Percentiles rank a stretch among this genome's conserved stretches.
Evolutionary conservation across 2,888 invertebrate species (phyloP).

Genomic region (Amiota communis): DNA sequence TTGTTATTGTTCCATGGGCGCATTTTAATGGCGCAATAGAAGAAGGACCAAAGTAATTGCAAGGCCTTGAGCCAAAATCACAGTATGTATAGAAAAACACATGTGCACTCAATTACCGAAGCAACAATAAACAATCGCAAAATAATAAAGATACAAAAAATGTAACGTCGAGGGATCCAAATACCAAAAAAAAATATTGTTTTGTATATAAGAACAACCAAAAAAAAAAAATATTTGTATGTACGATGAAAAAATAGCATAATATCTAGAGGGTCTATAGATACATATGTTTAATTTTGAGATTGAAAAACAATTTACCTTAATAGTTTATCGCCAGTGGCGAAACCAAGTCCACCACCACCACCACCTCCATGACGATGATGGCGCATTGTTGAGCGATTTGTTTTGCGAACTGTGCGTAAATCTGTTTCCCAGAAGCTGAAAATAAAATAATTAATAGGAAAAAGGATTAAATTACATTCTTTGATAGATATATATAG

Average conservation of each 20-base stretch:
- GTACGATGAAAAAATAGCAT: not conserved
- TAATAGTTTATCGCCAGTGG: constrained; percentile 48
- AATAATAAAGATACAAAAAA: constrained; percentile 48
- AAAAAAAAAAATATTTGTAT: not conserved
- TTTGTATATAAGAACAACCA: too few species aligned
- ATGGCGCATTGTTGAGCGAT: constrained; percentile 75
- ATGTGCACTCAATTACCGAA: constrained; percentile 55
- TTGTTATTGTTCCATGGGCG: not conserved
- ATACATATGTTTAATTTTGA: not conserved
- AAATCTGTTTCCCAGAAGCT: constrained; percentile 87
- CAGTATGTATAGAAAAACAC: constrained; percentile 19
- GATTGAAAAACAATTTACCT: constrained; percentile 53
- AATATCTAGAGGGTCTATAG: constrained; percentile 2
- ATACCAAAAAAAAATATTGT: constrained; percentile 30
- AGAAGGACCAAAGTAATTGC: constrained; percentile 17
- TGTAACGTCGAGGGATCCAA: not conserved
- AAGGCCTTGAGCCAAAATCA: constrained; percentile 15
- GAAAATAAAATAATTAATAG: constrained; percentile 17
- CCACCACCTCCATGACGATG: constrained; percentile 49
- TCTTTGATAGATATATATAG: too few species aligned
- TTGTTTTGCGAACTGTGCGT: constrained; percentile 81
- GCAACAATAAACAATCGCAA: constrained; percentile 58
- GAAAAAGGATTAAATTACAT: too few species aligned
- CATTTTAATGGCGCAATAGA: not conserved
- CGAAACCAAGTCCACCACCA: constrained; percentile 25